phyloP scores from a whole-genome alignment of 2,113 vertebrate species.

The Thermophis baileyi region DNA sequence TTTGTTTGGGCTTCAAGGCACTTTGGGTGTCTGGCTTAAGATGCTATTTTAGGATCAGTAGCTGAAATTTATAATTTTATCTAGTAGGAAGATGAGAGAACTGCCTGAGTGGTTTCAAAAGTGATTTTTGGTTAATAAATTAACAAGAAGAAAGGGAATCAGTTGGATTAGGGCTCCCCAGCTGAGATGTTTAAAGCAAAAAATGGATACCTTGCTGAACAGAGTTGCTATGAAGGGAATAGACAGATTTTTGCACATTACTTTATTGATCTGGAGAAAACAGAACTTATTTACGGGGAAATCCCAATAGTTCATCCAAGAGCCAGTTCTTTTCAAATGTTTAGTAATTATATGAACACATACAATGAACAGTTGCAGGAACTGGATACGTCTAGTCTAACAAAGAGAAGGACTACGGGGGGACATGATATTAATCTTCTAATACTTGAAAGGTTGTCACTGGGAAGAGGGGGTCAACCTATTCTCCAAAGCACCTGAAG shows the following conservation, averaged over 20 bases:
- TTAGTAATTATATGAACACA: not conserved
- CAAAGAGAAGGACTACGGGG: too few species aligned
- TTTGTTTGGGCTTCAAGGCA: conserved; percentile 5
- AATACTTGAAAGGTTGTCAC: not conserved
- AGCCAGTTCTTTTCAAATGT: not conserved
- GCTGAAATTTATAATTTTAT: not conserved
- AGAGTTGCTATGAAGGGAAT: not conserved
- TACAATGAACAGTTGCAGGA: not conserved
- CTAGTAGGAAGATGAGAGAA: not conserved
- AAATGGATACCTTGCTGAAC: not conserved
- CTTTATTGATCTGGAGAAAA: not conserved
- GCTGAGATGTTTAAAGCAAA: not conserved
- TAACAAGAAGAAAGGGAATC: not conserved
- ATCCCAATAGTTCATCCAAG: not conserved
- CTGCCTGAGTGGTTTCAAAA: not conserved
- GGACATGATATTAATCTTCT: not conserved
- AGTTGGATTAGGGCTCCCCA: not conserved
- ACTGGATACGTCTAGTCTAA: not conserved
- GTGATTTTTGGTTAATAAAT: not conserved
- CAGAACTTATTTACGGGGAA: not conserved
- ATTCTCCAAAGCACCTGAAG: not conserved
- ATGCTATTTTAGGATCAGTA: conserved; percentile 3
- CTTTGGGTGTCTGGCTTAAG: not conserved
- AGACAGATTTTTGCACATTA: not conserved
- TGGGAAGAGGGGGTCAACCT: not conserved